These are phyloP conservation scores for Enteromius thamalakanensis DNA, from an alignment of 2,797 vertebrate species.

Conservation along the genomic window DNA sequence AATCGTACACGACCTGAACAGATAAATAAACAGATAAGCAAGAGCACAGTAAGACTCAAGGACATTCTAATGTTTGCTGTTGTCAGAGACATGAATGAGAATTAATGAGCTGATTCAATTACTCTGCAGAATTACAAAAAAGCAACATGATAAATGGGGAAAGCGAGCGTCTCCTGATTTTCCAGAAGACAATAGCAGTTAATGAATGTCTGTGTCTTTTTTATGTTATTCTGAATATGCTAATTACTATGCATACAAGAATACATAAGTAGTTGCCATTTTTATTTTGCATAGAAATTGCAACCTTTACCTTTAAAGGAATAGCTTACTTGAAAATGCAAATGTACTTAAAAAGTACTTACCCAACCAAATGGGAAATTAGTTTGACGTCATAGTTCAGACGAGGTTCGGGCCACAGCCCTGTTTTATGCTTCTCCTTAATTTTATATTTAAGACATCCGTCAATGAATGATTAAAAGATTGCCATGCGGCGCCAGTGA, in stretches of 20 bases:
- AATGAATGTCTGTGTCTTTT: background rate
- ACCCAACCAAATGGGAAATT: background rate
- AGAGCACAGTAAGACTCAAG: background rate
- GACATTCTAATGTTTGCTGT: conserved; percentile 2
- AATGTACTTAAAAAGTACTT: background rate
- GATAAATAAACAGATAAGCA: conserved; percentile 12
- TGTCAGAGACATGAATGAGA: conserved; percentile 5
- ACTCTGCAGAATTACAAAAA: conserved; percentile 17
- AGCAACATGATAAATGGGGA: background rate
- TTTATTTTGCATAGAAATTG: background rate
- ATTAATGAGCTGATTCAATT: conserved; percentile 29
- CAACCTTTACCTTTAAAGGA: background rate
- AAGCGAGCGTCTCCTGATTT: background rate
- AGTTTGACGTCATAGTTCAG: background rate
- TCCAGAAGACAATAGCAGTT: background rate
- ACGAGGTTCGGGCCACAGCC: too few species aligned
- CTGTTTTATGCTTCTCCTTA: too few species aligned
- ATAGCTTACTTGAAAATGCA: background rate
- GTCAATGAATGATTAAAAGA: too few species aligned
- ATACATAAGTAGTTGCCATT: background rate
- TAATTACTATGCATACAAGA: background rate
- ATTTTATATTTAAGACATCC: too few species aligned
- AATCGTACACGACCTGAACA: background rate
- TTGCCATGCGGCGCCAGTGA: too few species aligned
- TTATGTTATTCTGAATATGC: background rate